Base-by-base conservation (phyloP, 1,140 invertebrate species). In the Drosophila eugracilis region DNA sequence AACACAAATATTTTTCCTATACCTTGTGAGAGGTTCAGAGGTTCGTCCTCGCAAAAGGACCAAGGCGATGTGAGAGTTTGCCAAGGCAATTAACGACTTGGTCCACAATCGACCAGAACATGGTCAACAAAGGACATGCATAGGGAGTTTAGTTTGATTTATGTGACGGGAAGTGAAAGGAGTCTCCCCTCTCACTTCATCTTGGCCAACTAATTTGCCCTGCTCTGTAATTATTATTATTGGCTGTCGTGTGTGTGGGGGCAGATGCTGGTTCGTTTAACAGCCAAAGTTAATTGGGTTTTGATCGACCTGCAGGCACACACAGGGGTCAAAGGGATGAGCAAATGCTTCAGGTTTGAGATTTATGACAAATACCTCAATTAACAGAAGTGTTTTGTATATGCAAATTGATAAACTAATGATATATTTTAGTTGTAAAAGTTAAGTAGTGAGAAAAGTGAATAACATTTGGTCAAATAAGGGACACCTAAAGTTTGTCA, bases 1-100 rank as follows among this genome's bases (percentile, higher is more conserved):
- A 86, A 85, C 79, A 75, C 83, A 85, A 85, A 85, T 85, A 85
- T 85, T 86, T 85, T 75, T 45, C 55, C 69, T 77, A 39, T 78
- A 72, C 62, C 73, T 79, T 72, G 66, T 57, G 72, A 80, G 57
- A 58, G 36, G n/a, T n/a, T n/a, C n/a, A n/a, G n/a, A n/a, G n/a
- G n/a, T n/a, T n/a, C n/a, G n/a, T n/a, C 39, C 50, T 52, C n/a
- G 28, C 49, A 14, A 15, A 10, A 44, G 42, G 42, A 32, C 42
- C 21, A 50, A 22, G 41, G 42, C 34, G n/a, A 26, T 21, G 53
- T 6, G 34, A 4, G 34, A 0, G 63, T 50, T 75, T 54, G 60
- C 19, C 55, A 54, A 63, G 70, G 44, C 77, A 71, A 80, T 83
- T 62, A 63, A 54, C 52, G 45, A 72, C 66, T 57, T 57, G 63